These are phyloP conservation scores for Natrix natrix DNA, from an alignment of 2,797 vertebrate genomes.

Conservation along the genomic window DNA sequence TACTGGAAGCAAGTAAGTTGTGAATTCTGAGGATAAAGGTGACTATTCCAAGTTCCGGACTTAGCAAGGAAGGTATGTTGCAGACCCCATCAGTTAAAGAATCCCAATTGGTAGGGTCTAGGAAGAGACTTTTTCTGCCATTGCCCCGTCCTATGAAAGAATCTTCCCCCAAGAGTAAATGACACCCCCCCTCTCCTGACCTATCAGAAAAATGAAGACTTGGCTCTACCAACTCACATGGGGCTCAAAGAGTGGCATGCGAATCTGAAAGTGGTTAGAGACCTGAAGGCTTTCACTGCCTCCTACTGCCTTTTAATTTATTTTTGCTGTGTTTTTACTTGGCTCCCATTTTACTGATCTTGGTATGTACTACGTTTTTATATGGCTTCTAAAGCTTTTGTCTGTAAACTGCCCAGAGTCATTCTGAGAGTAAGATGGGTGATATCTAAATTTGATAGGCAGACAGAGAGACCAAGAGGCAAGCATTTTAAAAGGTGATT, in stretches of 20 bases:
- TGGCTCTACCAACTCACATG: neutral
- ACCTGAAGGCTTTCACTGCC: neutral
- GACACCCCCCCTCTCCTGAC: neutral
- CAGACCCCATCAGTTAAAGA: neutral
- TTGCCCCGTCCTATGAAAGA: neutral
- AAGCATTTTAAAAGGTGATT: neutral
- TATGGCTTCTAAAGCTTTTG: neutral
- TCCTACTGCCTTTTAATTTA: neutral
- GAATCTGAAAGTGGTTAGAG: neutral
- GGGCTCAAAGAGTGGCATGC: neutral
- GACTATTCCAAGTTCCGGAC: neutral
- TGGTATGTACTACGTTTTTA: neutral
- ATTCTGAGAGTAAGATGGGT: neutral
- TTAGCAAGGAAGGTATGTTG: neutral
- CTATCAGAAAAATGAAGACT: neutral
- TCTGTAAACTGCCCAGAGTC: neutral
- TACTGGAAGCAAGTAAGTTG: neutral
- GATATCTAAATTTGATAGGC: neutral
- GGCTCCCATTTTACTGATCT: neutral
- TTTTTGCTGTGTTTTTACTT: neutral
- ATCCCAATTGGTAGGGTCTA: neutral
- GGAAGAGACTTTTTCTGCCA: neutral
- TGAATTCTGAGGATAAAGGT: neutral
- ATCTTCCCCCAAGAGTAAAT: neutral
- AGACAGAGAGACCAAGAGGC: neutral